phyloP scores from a whole-genome alignment of 2,888 invertebrate species.

The Pantelozetes paolii region DNA sequence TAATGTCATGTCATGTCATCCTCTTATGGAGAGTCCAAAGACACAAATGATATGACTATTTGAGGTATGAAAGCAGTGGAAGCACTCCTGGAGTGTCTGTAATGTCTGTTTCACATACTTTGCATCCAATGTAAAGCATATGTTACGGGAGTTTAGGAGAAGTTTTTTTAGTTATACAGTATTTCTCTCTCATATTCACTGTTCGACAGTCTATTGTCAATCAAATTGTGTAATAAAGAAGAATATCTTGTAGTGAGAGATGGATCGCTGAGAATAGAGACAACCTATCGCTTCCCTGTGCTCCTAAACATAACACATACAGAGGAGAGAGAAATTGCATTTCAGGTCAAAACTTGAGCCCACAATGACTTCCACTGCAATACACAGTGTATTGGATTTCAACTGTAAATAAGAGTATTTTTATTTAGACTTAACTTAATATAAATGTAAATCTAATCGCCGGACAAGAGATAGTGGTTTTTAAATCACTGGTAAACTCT shows the following conservation, averaged over 20 bases:
- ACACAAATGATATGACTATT: slow-evolving; percentile 29
- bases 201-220: neutral
- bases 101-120: neutral
- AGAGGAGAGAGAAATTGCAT: no score
- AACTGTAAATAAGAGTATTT: neutral
- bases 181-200: neutral
- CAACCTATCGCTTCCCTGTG: no score
- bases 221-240: neutral
- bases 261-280: no score
- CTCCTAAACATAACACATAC: no score
- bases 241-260: no score
- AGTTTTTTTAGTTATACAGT: neutral
- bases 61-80: slow-evolving; percentile 18
- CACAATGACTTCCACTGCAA: no score
- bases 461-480: slow-evolving; percentile 27
- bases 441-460: slow-evolving; percentile 20
- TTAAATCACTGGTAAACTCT: neutral
- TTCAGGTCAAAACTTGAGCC: no score
- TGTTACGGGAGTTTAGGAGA: neutral
- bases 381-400: no score
- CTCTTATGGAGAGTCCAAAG: neutral
- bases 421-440: slow-evolving; percentile 13
- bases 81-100: neutral
- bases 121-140: neutral
- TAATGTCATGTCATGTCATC: slow-evolving; percentile 2